Base-by-base conservation (phyloP, 2,797 vertebrate species). In the Borostomias antarcticus region DNA sequence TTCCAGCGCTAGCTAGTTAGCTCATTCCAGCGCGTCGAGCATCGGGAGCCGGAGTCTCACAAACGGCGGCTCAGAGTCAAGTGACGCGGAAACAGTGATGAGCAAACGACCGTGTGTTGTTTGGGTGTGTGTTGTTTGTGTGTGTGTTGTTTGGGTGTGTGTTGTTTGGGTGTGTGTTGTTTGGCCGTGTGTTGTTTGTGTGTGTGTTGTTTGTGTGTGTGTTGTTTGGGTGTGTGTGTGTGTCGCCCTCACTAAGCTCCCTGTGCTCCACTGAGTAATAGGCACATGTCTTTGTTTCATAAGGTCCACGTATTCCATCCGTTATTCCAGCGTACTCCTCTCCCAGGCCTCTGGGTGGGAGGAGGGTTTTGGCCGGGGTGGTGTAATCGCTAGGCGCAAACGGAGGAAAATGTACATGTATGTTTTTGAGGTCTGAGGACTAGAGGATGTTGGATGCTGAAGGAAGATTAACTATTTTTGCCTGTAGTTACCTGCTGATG, bases 101-200 rank as follows among this genome's bases (percentile, higher is more conserved):
- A 92, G 85, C 91, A 88, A 89, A 82, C 81, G 74, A 79, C 80
- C 80, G 68, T 81, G 84, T 89, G 90, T 90, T 91, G 88, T 89
- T 88, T 86, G 87, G 85, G 76, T 83, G 84, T 89, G n/a, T n/a
- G n/a, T n/a, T n/a, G n/a, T n/a, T n/a, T n/a, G n/a, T n/a, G n/a
- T n/a, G 68, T 81, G 84, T 89, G 90, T 90, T 91, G 88, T 89
- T 88, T 86, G 87, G 85, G 76, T 83, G 68, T 81, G 84, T 89
- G 90, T 90, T 91, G 88, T 89, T 88, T 86, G 87, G 85, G 76
- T 83, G 84, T 89, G n/a, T n/a, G n/a, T n/a, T n/a, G n/a, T n/a
- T n/a, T n/a, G 74, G 80, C 80, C 80, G 68, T 81, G 84, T 89
- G 90, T 90, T 91, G 88, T 89, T 88, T 86, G 87, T 83, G 84